Percentiles rank a stretch among this genome's conserved stretches.
Evolutionary conservation across 2,797 vertebrate genomes (phyloP).

Genomic region (Loris lydekkerianus): DNA sequence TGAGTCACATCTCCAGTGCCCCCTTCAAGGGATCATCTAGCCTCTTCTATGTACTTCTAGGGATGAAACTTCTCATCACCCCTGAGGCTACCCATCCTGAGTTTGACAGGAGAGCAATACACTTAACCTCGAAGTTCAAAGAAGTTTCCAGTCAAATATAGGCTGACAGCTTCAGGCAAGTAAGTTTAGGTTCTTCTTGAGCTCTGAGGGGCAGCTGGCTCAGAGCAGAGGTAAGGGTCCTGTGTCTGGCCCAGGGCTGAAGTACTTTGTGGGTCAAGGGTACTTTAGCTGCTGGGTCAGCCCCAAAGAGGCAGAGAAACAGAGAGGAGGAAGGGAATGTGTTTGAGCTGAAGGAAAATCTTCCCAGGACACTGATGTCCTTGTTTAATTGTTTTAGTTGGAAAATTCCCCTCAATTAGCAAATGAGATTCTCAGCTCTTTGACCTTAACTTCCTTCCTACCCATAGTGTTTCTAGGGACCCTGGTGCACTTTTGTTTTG

Average conservation of each 20-base stretch:
- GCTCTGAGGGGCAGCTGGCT: background rate
- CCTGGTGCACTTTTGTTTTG: background rate
- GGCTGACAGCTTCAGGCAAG: background rate
- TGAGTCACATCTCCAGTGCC: background rate
- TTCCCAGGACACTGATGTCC: background rate
- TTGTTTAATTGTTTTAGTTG: slow-evolving; percentile 1
- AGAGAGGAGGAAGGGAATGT: background rate
- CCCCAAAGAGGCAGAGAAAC: background rate
- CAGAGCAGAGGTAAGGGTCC: background rate
- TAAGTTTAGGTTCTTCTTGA: background rate
- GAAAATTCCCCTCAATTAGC: background rate
- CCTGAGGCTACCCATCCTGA: background rate
- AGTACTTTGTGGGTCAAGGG: background rate
- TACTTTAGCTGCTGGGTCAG: background rate
- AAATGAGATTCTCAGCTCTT: background rate
- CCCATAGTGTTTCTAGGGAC: slow-evolving; percentile 10
- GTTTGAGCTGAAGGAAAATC: background rate
- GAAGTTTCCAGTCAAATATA: background rate
- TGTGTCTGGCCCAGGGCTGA: background rate
- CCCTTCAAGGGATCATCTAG: too few species aligned
- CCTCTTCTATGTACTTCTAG: background rate
- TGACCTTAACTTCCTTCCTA: background rate
- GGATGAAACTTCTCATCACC: background rate
- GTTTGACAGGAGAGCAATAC: background rate
- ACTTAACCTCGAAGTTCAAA: background rate